Percentiles rank a stretch among this genome's conserved stretches.
These are phyloP conservation scores for Heliconius ethilla DNA, from an alignment of 2,888 invertebrate species.

Conservation along the genomic window DNA sequence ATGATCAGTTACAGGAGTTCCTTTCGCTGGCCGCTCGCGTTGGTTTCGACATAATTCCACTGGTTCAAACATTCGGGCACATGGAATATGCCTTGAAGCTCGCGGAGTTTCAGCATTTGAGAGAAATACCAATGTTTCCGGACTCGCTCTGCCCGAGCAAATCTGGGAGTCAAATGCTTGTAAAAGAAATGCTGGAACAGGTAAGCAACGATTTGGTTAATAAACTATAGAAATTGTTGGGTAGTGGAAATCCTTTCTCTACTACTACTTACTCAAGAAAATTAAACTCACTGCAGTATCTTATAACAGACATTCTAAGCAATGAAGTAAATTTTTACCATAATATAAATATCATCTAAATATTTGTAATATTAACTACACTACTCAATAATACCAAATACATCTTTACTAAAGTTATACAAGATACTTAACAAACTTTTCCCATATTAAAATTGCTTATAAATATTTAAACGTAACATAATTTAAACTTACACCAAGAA, in stretches of 20 bases:
- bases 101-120: conserved; percentile 83
- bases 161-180: conserved; percentile 77
- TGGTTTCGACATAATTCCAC: conserved; percentile 87
- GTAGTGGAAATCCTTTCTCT: background rate
- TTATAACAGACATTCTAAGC: too few species aligned
- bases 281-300: background rate
- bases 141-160: conserved; percentile 88
- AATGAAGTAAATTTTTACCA: too few species aligned
- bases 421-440: background rate
- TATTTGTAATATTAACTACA: too few species aligned
- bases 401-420: too few species aligned
- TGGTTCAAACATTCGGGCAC: conserved; percentile 94
- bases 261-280: background rate
- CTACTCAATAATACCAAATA: too few species aligned
- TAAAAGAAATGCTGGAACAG: conserved; percentile 88
- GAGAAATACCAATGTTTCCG: conserved; percentile 84
- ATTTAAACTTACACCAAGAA: background rate
- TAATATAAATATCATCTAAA: too few species aligned
- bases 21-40: conserved; percentile 74
- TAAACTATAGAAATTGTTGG: background rate
- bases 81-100: conserved; percentile 90
- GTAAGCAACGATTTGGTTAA: conserved; percentile 58
- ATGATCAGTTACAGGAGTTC: conserved; percentile 62
- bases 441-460: background rate
- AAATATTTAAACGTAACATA: background rate